Base-by-base conservation (phyloP, 1,140 invertebrate species). In the Trachymyrmex cornetzi region DNA sequence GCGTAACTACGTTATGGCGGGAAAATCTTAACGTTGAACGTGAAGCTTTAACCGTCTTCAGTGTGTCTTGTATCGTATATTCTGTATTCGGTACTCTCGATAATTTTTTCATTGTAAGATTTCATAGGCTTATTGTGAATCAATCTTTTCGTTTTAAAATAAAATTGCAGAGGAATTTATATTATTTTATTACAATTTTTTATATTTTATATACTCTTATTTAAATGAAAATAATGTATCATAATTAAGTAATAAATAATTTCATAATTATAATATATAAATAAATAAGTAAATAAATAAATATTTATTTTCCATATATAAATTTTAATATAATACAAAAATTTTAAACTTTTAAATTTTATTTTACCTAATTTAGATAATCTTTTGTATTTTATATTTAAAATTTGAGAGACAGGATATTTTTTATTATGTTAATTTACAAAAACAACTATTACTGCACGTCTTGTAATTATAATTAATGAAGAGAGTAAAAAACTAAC, bases 141-240 rank as follows among this genome's bases (percentile, higher is more conserved):
- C 11, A 59, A 77, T 4, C 3, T 75, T 59, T 71, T 38, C 0
- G 1, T 12, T 30, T 34, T 44, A 59, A 67, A 77, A 55, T 55
- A 22, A 4, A 59, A 57, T 59, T 75, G 6, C 7, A 55, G 14
- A 14, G 14, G 27, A 75, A 38, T 22, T 59, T 0, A 34, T 53
- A 48, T 24, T 12, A 53, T 38, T 59, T 59, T 22, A 59, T 38
- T 59, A 22, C 0, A 38, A 66, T 66, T 59, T 74, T 44, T 44
- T 44, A 44, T 50, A 50, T 50, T 50, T 50, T 48, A 48, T 75
- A 24, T 57, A 67, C 72, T 38, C 71, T 61, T 30, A 34, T 64
- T 2, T 50, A 34, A 34, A 2, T 48, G 7, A 38, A 38, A 38
- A 38, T 7, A 38, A 38, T 38, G 1, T 38, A 38, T 38, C 0